Evolutionary conservation across 2,113 vertebrate genomes (phyloP).

Genomic region (Caloenas nicobarica): DNA sequence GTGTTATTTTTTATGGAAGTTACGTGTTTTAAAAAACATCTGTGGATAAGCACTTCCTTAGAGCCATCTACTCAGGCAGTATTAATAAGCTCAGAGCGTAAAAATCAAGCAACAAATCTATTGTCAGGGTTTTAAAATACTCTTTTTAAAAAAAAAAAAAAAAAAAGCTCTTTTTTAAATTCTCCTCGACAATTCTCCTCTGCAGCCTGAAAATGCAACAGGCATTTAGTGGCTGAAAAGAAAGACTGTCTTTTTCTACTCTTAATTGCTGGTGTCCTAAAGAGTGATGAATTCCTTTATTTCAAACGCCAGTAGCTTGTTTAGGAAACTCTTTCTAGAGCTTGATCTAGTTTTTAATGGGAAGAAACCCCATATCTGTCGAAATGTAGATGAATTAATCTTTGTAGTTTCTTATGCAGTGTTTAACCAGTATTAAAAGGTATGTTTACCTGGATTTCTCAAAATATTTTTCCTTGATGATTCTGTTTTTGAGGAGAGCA

Average conservation of each 20-base stretch:
- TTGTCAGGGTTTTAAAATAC: background rate
- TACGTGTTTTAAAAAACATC: background rate
- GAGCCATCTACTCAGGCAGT: background rate
- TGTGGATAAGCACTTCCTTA: background rate
- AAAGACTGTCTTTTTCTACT: background rate
- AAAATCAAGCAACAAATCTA: background rate
- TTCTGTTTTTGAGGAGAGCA: background rate
- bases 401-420: background rate
- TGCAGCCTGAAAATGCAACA: background rate
- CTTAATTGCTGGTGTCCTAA: background rate
- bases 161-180: background rate
- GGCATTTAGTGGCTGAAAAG: background rate
- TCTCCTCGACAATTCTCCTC: background rate
- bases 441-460: background rate
- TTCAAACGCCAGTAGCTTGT: background rate
- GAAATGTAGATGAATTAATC: background rate
- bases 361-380: accelerated
- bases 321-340: background rate
- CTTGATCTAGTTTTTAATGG: background rate
- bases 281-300: background rate
- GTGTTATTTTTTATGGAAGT: background rate
- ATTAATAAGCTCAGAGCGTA: background rate
- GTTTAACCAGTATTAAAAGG: background rate
- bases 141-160: background rate
- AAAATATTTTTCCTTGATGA: background rate